Evolutionary conservation across 2,797 vertebrate genomes (phyloP).

Genomic region (Arnoldichthys spilopterus): DNA sequence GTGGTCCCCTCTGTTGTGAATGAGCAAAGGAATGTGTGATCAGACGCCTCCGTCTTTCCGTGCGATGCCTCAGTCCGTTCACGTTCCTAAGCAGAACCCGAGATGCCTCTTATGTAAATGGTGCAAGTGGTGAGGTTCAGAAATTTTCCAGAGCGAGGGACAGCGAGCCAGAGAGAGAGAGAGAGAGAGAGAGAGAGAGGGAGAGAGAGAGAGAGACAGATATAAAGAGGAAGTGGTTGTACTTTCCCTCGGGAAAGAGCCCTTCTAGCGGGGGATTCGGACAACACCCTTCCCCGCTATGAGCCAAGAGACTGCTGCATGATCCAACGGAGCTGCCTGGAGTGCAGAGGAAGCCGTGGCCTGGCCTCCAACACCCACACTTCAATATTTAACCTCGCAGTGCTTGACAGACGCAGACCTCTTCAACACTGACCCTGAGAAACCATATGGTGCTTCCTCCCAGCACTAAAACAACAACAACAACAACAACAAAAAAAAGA

Average conservation of each 20-base stretch:
- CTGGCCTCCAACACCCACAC: slow-evolving; percentile 43
- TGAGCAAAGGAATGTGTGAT: neutral
- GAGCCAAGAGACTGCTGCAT: slow-evolving; percentile 36
- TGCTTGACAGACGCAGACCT: slow-evolving; percentile 30
- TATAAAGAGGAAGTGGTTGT: slow-evolving; percentile 64
- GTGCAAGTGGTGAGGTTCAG: neutral
- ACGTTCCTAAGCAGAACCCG: neutral
- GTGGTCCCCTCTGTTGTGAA: slow-evolving; percentile 7
- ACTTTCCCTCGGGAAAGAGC: slow-evolving; percentile 72
- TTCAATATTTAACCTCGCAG: slow-evolving; percentile 50
- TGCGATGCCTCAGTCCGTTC: neutral
- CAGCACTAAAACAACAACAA: slow-evolving; percentile 19
- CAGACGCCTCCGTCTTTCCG: neutral
- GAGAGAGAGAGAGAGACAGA: slow-evolving; percentile 31
- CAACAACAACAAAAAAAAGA: neutral
- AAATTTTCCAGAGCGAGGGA: slow-evolving; percentile 15
- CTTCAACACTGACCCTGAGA: slow-evolving; percentile 47
- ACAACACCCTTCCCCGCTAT: slow-evolving; percentile 48
- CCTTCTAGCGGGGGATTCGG: slow-evolving; percentile 65
- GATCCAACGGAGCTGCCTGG: slow-evolving; percentile 31
- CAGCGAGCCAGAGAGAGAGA: slow-evolving; percentile 10
- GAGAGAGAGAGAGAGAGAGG: slow-evolving; percentile 18
- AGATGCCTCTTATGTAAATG: neutral
- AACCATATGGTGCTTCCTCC: slow-evolving; percentile 54
- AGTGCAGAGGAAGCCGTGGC: slow-evolving; percentile 35